Percentiles rank a stretch among this genome's conserved stretches.
phyloP scores from a whole-genome alignment of 2,797 vertebrate genomes.

The Ceryle rudis region DNA sequence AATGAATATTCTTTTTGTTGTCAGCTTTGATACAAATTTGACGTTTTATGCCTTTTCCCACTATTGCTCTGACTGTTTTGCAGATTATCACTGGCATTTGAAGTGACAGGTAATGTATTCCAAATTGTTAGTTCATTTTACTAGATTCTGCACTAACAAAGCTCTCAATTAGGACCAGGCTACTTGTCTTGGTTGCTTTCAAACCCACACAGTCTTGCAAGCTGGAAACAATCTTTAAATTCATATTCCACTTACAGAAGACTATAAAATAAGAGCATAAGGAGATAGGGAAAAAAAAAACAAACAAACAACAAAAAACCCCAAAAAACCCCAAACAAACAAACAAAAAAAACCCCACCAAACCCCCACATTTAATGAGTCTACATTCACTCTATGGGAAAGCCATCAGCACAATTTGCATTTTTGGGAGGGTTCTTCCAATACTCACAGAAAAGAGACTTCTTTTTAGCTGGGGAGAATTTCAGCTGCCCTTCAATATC shows the following conservation, averaged over 20 bases:
- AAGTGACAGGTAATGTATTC: constrained; percentile 44
- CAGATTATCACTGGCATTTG: constrained; percentile 50
- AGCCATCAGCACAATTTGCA: background rate
- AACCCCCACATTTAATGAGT: background rate
- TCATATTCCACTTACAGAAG: background rate
- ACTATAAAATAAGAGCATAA: background rate
- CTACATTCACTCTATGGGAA: background rate
- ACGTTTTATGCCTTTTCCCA: constrained; percentile 2
- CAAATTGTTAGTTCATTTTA: constrained; percentile 40
- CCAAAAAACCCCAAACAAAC: background rate
- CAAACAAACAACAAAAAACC: background rate
- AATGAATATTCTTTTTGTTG: constrained; percentile 40
- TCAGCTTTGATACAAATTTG: constrained; percentile 47
- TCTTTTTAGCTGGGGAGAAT: background rate
- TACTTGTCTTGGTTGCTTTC: constrained; percentile 41
- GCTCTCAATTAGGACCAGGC: constrained; percentile 34
- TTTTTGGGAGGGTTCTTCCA: background rate
- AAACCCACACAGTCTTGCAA: constrained; percentile 29
- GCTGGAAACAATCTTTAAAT: constrained; percentile 24
- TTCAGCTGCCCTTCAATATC: constrained; percentile 25
- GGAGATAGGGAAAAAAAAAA: background rate
- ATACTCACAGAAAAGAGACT: background rate
- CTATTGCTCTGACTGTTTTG: constrained; percentile 45
- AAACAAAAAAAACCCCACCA: background rate
- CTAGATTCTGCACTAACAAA: constrained; percentile 30